Evolutionary conservation across 2,113 vertebrate genomes (phyloP), one percentile per base, ranked within the genome.

Genomic region (Scopus umbretta): DNA sequence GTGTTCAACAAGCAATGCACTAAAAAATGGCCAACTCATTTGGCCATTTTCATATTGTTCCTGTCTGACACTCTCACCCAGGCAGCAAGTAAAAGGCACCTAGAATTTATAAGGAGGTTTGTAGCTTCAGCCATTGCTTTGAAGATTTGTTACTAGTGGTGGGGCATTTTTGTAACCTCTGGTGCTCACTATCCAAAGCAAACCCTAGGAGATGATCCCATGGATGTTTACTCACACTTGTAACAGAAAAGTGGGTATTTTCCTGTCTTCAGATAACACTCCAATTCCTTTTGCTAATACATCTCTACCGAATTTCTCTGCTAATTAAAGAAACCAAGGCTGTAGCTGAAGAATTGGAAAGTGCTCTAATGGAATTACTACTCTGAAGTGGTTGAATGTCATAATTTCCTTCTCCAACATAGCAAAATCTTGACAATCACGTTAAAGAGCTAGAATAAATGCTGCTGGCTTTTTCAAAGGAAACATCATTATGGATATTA

Each of bases 281-380:
- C 45, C 76, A 75, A 85, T 88, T 83, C 38, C 52, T 71, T 90
- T 78, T 61, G 89, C 43, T 92, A 75, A 92, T 29, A 74, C 2
- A 84, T 22, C 25, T 78, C 43, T 75, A 84, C 71, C 40, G 81
- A 81, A 88, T 88, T 86, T 84, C 47, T 86, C n/a, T 92, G 13
- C 56, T 96, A 96, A 96, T 94, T 95, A 92, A 92, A 90, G 80
- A 88, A 86, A 61, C 21, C 76, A 88, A 90, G 59, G 45, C 65
- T 63, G 79, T 8, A 89, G 68, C 55, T 86, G 71, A 92, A 84
- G 87, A 94, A 91, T 10, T 94, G 50, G 52, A 67, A 92, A 78
- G 71, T 42, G 42, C 49, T 86, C 62, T 94, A 92, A 95, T 89
- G 78, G 62, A 92, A 95, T 96, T 93, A 94, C 45, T 72, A 34